A percentile compares a stretch with the other conserved stretches of the same genome.
Conservation (phyloP, 2,888 invertebrate species). For the Odontothrips loti region DNA sequence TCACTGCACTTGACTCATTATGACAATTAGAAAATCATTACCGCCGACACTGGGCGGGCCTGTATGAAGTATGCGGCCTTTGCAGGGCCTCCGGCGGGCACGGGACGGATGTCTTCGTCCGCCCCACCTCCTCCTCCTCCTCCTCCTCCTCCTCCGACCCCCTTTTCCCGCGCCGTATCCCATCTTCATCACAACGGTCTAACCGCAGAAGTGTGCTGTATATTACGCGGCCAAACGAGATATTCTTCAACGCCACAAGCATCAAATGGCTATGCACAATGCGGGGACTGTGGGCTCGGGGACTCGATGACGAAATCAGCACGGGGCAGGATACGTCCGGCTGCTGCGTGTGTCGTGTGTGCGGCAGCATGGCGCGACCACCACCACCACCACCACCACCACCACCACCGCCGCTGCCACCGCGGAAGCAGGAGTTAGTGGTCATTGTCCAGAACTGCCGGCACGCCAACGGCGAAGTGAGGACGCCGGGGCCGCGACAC, state of each 20-base stretch:
- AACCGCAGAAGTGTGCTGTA: not conserved
- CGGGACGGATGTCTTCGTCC: not conserved
- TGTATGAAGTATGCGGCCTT: not conserved
- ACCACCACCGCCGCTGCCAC: not conserved
- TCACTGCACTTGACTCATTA: constrained; percentile 7
- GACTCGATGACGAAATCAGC: not conserved
- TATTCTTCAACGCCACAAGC: not conserved
- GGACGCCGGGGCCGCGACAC: not conserved
- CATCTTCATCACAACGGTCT: too few relatives aligned
- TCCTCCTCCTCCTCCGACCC: too few relatives aligned
- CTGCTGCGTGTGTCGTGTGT: too few relatives aligned
- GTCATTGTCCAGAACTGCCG: constrained; percentile 8
- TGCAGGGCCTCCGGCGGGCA: not conserved
- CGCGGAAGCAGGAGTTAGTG: constrained; percentile 19
- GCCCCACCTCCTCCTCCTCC: too few relatives aligned
- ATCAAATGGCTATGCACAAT: too few relatives aligned
- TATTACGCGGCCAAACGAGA: not conserved
- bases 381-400: not conserved
- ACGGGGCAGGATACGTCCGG: not conserved
- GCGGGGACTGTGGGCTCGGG: not conserved
- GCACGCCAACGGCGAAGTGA: not conserved
- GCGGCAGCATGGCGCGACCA: too few relatives aligned
- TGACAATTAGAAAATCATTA: constrained; percentile 23
- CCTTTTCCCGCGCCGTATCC: too few relatives aligned
- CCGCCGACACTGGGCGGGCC: constrained; percentile 7